phyloP scores from a whole-genome alignment of 2,113 vertebrate genomes.

The Pimephales promelas region DNA sequence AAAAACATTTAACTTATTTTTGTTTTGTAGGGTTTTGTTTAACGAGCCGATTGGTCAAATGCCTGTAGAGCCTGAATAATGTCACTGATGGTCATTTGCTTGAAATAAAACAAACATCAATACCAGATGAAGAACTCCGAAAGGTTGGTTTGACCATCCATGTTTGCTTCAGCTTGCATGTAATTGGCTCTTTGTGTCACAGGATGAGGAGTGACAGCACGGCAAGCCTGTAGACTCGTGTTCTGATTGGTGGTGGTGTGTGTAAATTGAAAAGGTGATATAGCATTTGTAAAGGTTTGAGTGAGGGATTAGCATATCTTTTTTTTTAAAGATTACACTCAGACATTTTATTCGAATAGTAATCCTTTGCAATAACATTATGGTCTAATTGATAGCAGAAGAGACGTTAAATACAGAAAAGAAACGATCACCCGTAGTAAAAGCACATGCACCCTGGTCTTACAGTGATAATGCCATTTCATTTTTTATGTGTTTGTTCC shows the following conservation, averaged over 20 bases:
- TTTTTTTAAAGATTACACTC: not conserved
- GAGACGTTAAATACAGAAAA: not conserved
- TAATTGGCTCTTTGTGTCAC: not conserved
- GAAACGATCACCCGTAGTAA: not conserved
- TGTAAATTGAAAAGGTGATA: not conserved
- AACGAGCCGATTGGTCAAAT: slow-evolving; percentile 28
- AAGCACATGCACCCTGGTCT: not conserved
- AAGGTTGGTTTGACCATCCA: not conserved
- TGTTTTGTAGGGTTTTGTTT: slow-evolving; percentile 66
- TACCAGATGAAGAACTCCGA: not conserved
- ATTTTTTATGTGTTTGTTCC: not conserved
- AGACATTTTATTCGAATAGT: not conserved
- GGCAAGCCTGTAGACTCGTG: not conserved
- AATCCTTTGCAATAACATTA: not conserved
- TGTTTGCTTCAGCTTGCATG: not conserved
- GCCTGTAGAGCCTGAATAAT: not conserved
- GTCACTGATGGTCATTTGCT: not conserved
- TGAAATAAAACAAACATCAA: not conserved
- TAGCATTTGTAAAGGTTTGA: not conserved
- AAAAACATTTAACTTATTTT: slow-evolving; percentile 79
- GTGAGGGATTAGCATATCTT: not conserved
- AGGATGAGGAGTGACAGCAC: not conserved
- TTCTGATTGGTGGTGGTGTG: not conserved
- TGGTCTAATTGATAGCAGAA: not conserved
- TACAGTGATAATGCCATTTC: not conserved